These are phyloP conservation scores for Otocyon megalotis DNA, from an alignment of 2,113 vertebrate species.

Conservation along the genomic window DNA sequence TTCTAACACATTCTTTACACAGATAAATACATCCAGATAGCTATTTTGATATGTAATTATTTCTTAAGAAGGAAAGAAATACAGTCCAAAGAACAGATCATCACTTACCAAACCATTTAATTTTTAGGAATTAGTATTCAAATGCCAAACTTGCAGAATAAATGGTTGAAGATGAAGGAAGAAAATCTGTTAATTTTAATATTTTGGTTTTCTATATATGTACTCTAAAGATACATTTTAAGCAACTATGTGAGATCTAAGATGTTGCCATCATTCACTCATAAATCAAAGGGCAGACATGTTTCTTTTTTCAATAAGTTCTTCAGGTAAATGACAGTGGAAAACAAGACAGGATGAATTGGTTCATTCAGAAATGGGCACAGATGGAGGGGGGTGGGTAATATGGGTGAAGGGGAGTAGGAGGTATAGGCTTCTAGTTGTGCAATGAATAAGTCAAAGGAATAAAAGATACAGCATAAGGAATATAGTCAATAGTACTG, in stretches of 20 bases:
- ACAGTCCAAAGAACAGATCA: constrained; percentile 47
- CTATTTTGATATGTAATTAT: constrained; percentile 74
- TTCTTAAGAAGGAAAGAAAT: constrained; percentile 72
- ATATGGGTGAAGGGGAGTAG: background rate
- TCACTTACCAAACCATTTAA: constrained; percentile 49
- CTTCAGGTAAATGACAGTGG: constrained; percentile 18
- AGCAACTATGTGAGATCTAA: constrained; percentile 41
- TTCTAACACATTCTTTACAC: constrained; percentile 79
- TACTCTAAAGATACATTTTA: constrained; percentile 27
- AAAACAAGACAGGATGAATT: background rate
- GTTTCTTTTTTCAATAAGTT: background rate
- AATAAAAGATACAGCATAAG: background rate
- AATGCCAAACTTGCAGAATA: constrained; percentile 53
- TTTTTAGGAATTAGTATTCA: constrained; percentile 63
- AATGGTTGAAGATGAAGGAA: constrained; percentile 27
- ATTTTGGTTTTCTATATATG: constrained; percentile 48
- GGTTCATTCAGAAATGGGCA: constrained; percentile 41
- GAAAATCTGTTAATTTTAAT: constrained; percentile 11
- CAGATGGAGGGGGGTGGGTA: background rate
- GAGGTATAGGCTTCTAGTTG: background rate
- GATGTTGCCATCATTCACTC: constrained; percentile 23
- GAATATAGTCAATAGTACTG: background rate
- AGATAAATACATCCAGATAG: constrained; percentile 77
- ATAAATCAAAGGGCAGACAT: constrained; percentile 27
- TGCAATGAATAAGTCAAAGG: background rate